Conservation (phyloP, 2,113 vertebrate genomes). For the Lepus timidus region DNA sequence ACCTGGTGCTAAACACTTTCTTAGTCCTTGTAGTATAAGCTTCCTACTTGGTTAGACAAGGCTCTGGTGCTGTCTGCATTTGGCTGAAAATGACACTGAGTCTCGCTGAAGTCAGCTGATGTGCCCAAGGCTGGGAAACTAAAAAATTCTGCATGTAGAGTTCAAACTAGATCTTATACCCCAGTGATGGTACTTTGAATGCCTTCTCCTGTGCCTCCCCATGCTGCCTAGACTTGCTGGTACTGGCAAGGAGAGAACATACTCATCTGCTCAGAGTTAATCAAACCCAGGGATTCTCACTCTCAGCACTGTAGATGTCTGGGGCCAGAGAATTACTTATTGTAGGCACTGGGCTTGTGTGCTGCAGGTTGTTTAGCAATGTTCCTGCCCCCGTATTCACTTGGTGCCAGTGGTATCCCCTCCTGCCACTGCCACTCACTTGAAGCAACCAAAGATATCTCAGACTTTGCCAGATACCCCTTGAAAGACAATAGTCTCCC, state of each 20-base stretch:
- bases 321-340: neutral
- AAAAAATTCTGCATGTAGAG: neutral
- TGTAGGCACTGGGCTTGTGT: neutral
- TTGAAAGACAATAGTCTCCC: neutral
- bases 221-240: neutral
- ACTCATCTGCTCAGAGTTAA: neutral
- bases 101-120: neutral
- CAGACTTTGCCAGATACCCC: neutral
- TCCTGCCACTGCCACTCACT: neutral
- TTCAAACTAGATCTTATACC: neutral
- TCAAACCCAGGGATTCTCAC: neutral
- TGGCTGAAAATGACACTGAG: neutral
- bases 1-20: neutral
- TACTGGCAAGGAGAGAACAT: fast-evolving
- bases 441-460: neutral
- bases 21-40: neutral
- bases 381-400: neutral
- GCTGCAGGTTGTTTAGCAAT: neutral
- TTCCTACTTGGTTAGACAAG: neutral
- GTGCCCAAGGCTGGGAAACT: neutral
- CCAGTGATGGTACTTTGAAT: neutral
- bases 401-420: neutral
- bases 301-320: neutral
- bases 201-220: neutral
- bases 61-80: neutral